Evolutionary conservation across 2,113 vertebrate species (phyloP).

Genomic region (Cynopterus brachyotis): DNA sequence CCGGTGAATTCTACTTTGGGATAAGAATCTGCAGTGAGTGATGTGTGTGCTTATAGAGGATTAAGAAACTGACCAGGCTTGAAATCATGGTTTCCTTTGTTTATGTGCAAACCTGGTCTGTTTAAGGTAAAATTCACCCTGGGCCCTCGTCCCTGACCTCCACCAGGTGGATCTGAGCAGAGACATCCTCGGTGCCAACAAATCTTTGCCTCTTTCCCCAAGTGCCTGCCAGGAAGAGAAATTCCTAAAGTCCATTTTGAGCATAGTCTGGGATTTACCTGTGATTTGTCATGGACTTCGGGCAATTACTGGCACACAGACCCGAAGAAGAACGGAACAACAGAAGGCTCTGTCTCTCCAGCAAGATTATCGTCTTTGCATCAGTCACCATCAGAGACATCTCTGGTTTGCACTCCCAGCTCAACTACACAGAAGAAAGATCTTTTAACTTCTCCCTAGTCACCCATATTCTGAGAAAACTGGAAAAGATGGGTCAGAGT

Average conservation of each 20-base stretch:
- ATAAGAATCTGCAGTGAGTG: slow-evolving; percentile 58
- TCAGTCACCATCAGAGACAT: neutral
- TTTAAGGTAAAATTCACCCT: slow-evolving; percentile 37
- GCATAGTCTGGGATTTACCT: slow-evolving; percentile 52
- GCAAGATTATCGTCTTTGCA: neutral
- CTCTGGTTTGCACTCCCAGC: neutral
- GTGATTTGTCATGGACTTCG: slow-evolving; percentile 27
- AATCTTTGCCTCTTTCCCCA: neutral
- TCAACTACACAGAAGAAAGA: neutral
- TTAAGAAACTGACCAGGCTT: slow-evolving; percentile 52
- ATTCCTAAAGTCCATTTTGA: slow-evolving; percentile 67
- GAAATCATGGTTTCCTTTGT: slow-evolving; percentile 45
- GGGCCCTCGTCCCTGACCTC: slow-evolving; percentile 8
- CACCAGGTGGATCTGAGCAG: slow-evolving; percentile 33
- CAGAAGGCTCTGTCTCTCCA: neutral
- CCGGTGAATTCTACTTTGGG: slow-evolving; percentile 39
- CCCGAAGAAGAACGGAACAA: neutral
- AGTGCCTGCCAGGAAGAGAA: slow-evolving; percentile 70
- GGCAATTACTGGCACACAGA: neutral
- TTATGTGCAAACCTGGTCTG: slow-evolving; percentile 56
- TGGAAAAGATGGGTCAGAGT: neutral
- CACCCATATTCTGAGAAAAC: neutral
- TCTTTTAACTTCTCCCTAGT: neutral
- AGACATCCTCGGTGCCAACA: neutral
- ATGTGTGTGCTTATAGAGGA: slow-evolving; percentile 57